phyloP scores from a whole-genome alignment of 2,113 vertebrate species.

The Melanocharis versteri region DNA sequence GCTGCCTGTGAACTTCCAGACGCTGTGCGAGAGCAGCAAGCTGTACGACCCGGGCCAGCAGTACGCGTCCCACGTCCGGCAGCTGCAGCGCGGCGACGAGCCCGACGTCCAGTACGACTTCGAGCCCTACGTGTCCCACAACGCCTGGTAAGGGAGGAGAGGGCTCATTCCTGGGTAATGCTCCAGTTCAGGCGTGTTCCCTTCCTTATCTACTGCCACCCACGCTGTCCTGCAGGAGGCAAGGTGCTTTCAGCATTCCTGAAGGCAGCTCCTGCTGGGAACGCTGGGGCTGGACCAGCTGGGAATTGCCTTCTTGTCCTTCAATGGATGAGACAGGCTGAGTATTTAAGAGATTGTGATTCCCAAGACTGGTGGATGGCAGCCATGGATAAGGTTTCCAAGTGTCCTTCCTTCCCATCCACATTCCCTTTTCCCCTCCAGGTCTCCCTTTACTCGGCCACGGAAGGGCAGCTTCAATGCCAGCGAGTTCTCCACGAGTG shows the following conservation, averaged over 20 bases:
- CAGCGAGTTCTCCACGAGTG: conserved; percentile 50
- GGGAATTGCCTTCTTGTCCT: not conserved
- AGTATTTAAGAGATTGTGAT: rapidly evolving
- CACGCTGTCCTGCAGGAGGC: not conserved
- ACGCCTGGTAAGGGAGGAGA: conserved; percentile 35
- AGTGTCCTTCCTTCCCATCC: not conserved
- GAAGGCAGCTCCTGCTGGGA: not conserved
- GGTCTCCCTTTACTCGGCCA: conserved; percentile 69
- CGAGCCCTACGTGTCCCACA: conserved; percentile 80
- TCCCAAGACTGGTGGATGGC: rapidly evolving
- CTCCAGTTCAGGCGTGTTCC: rapidly evolving
- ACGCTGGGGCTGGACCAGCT: not conserved
- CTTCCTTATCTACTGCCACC: not conserved
- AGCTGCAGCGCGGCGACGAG: conserved; percentile 84
- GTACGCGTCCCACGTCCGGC: conserved; percentile 85
- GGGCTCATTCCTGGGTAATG: rapidly evolving
- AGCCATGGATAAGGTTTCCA: not conserved
- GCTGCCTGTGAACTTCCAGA: conserved; percentile 92
- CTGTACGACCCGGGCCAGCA: conserved; percentile 93
- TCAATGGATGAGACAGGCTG: rapidly evolving
- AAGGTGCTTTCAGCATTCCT: not conserved
- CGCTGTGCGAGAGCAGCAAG: conserved; percentile 95
- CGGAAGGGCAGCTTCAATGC: conserved; percentile 82
- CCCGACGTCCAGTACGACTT: conserved; percentile 81
- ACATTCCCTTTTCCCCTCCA: not conserved